Evolutionary conservation across 2,797 vertebrate species (phyloP).

Genomic region (Premnoplex brunnescens): DNA sequence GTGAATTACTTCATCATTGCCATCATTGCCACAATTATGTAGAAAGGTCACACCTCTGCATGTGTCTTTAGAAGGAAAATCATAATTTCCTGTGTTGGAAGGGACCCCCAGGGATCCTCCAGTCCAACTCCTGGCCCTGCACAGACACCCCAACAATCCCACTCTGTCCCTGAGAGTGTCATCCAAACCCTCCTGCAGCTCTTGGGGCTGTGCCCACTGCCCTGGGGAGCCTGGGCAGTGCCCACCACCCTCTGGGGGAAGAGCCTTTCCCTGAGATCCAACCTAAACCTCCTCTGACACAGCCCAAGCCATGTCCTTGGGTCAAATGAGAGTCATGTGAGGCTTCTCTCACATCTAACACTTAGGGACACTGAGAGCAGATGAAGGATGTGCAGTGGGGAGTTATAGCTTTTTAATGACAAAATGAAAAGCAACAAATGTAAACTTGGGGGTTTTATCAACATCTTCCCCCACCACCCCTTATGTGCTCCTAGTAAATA

Average conservation of each 20-base stretch:
- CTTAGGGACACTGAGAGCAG: not conserved
- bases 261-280: not conserved
- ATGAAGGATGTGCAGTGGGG: not conserved
- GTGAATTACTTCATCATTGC: not conserved
- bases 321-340: fast-evolving
- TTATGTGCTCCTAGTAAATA: not conserved
- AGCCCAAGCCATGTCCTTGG: not conserved
- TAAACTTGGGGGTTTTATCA: not conserved
- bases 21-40: not conserved
- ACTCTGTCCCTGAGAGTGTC: not conserved
- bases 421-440: not conserved
- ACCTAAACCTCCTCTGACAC: not conserved
- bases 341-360: not conserved
- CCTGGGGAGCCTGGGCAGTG: not conserved
- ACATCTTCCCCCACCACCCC: not conserved
- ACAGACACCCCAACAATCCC: not conserved
- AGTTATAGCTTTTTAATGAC: not conserved
- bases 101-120: fast-evolving
- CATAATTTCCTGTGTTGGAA: fast-evolving
- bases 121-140: fast-evolving
- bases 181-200: not conserved
- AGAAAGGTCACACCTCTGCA: not conserved
- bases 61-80: not conserved
- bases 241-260: not conserved
- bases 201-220: not conserved